These are phyloP conservation scores for Lagopus muta DNA, from an alignment of 2,113 vertebrate species.

Conservation along the genomic window DNA sequence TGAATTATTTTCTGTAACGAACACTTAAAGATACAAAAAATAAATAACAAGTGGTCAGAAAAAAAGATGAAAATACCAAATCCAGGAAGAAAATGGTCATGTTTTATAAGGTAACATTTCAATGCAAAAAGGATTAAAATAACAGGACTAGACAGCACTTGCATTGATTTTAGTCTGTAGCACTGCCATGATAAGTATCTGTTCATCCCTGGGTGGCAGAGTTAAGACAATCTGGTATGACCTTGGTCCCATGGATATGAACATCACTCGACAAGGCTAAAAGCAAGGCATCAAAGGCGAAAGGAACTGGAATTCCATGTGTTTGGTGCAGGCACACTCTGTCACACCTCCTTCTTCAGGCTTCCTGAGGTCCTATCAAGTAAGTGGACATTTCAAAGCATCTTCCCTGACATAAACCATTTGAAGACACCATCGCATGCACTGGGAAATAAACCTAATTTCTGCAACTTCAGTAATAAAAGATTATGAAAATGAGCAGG, in stretches of 20 bases:
- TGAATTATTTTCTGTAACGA: neutral
- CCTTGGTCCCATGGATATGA: slow-evolving; percentile 36
- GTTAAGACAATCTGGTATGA: neutral
- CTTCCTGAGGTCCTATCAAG: slow-evolving; percentile 15
- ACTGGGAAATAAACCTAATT: neutral
- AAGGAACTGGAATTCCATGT: neutral
- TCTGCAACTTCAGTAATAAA: slow-evolving; percentile 24
- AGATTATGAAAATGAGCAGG: slow-evolving; percentile 26
- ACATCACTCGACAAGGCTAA: neutral
- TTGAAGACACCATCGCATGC: neutral
- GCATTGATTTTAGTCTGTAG: neutral
- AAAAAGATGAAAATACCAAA: neutral
- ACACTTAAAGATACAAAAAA: neutral
- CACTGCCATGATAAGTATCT: neutral
- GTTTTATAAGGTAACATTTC: neutral
- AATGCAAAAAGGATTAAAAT: neutral
- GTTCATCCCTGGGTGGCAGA: neutral
- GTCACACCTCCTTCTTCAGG: slow-evolving; percentile 22
- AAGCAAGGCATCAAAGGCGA: slow-evolving; percentile 13
- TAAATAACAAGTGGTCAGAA: neutral
- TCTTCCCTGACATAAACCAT: neutral
- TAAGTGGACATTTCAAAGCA: neutral
- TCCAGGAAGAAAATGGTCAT: neutral
- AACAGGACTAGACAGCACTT: neutral
- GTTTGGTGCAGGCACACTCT: neutral